Evolutionary conservation across 2,113 vertebrate species (phyloP).

Genomic region (Ciconia boyciana): DNA sequence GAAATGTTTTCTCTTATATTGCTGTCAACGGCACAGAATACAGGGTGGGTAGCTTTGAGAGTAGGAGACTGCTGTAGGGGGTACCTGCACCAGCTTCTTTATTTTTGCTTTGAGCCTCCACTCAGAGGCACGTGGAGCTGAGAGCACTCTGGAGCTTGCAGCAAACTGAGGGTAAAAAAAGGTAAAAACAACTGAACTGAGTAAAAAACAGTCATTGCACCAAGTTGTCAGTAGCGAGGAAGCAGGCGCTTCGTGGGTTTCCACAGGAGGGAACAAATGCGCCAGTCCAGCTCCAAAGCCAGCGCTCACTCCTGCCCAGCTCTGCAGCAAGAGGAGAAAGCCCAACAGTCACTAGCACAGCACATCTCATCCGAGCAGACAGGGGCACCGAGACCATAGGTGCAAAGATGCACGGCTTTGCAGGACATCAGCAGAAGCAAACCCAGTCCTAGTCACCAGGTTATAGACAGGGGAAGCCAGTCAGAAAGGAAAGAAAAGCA

Average conservation of each 20-base stretch:
- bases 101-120: background rate
- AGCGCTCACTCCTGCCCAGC: background rate
- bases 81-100: background rate
- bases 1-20: background rate
- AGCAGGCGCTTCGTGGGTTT: fast-evolving
- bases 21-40: background rate
- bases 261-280: background rate
- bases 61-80: background rate
- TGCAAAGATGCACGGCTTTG: background rate
- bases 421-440: background rate
- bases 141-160: background rate
- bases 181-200: background rate
- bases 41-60: fast-evolving
- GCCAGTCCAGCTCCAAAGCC: background rate
- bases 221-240: background rate
- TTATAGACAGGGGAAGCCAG: background rate
- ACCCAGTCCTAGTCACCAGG: background rate
- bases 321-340: background rate
- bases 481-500: background rate
- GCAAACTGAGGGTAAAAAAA: background rate
- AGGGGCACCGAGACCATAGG: fast-evolving
- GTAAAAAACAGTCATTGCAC: background rate
- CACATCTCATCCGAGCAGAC: background rate
- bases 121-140: background rate
- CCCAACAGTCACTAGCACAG: fast-evolving